Percentiles rank a stretch among this genome's conserved stretches.
phyloP scores from a whole-genome alignment of 2,797 vertebrate genomes.

The Gymnocypris eckloni region DNA sequence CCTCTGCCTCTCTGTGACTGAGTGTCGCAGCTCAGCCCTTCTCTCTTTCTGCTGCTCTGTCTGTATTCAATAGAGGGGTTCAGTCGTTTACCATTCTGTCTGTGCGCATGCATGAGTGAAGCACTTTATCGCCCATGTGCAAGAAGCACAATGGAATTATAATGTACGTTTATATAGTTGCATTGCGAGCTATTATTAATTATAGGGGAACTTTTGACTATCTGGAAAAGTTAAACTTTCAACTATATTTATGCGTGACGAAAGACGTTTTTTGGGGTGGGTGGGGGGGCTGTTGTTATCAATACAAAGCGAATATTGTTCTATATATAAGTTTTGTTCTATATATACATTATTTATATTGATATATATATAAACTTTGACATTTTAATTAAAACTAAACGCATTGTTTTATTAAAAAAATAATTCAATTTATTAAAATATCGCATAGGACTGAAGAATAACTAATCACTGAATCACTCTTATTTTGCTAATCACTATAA shows the following conservation, averaged over 20 bases:
- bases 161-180: constrained; percentile 4
- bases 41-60: constrained; percentile 68
- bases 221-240: not conserved
- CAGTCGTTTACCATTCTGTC: constrained; percentile 70
- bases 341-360: not conserved
- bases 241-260: not conserved
- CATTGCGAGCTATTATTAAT: not conserved
- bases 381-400: too few relatives aligned
- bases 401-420: not conserved
- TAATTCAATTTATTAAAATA: not conserved
- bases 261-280: not conserved
- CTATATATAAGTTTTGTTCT: not conserved
- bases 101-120: constrained; percentile 35
- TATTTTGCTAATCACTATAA: not conserved
- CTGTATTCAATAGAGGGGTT: constrained; percentile 71
- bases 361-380: not conserved
- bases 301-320: not conserved
- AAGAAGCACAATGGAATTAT: constrained; percentile 13
- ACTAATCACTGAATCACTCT: not conserved
- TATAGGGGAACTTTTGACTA: not conserved
- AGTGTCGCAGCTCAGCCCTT: constrained; percentile 44
- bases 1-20: constrained; percentile 76
- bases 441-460: not conserved
- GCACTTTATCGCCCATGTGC: constrained; percentile 33
- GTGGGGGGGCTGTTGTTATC: too few relatives aligned